Base-by-base conservation (phyloP, 2,888 invertebrate genomes). In the Helleia helle region DNA sequence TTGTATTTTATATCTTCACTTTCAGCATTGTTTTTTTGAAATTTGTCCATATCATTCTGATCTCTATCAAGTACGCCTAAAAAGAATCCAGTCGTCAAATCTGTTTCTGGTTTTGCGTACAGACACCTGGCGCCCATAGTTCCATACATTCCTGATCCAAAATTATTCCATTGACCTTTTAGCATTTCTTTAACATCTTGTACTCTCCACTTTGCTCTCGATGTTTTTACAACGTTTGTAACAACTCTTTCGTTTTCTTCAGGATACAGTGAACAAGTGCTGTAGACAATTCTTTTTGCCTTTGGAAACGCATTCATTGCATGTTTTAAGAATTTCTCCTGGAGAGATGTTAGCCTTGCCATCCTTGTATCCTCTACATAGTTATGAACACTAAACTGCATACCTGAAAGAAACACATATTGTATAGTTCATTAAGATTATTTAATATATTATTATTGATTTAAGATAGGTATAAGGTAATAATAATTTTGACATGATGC, bases 161-260 rank as follows among this genome's bases (percentile, higher is more conserved):
- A 86, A 62, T 90, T 90, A 28, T 86, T 80, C 93, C 93, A 93
- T 36, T 89, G 85, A 3, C 84, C 86, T 42, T 89, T 87, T 0
- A 92, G 60, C 3, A 88, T 59, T 36, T 88, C 84, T 49, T 87
- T 88, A 0, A 87, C 86, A 44, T 90, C 86, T 25, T 90, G 83
- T 1, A 93, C 80, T 50, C 87, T 87, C 73, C 90, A 93, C 36
- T 87, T 76, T 0, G 85, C 59, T 56, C 81, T 50, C 48, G 80
- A 73, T 54, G 86, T 80, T 44, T 86, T 80, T 6, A 92, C 76
- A 3, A 91, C 90, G 59, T 92, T 91, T 8, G 90, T 86, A 1
- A 96, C 88, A 0, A 99, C 98, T 53, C 90, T 86, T 73, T 99
- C 99, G 65, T 99, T 99, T 81, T 98, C 97, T 73, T 95, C 92